Evolutionary conservation across 2,888 invertebrate genomes (phyloP).

Genomic region (Yponomeuta evonymella): DNA sequence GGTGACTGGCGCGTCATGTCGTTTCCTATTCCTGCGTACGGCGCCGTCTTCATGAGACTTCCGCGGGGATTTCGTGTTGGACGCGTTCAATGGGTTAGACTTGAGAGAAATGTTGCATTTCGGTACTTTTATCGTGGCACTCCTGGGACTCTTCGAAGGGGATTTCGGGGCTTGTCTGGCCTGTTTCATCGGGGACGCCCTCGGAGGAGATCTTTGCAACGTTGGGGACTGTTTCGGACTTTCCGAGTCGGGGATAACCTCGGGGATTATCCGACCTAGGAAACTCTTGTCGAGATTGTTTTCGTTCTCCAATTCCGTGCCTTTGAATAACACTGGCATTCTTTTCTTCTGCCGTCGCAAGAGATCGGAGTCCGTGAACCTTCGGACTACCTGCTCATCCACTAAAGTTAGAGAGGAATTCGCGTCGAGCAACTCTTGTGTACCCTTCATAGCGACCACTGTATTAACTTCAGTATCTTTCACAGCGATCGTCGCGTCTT

Average conservation of each 20-base stretch:
- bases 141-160: neutral
- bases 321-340: neutral
- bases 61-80: neutral
- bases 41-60: neutral
- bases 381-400: constrained; percentile 33
- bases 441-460: constrained; percentile 51
- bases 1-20: neutral
- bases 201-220: too few relatives aligned
- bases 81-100: neutral
- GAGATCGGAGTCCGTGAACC: neutral
- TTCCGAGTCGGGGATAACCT: neutral
- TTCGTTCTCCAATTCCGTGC: neutral
- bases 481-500: constrained; percentile 20
- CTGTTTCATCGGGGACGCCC: neutral
- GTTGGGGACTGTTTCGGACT: neutral
- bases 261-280: neutral
- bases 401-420: constrained; percentile 56
- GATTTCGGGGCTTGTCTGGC: neutral
- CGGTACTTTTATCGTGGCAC: neutral
- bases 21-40: neutral
- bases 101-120: neutral
- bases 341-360: neutral
- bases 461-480: constrained; percentile 50
- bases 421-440: constrained; percentile 43
- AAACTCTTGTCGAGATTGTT: neutral